A percentile compares a stretch with the other conserved stretches of the same genome.
Evolutionary conservation across 2,888 invertebrate genomes (phyloP).

Genomic region (Tuberolachnus salignus): DNA sequence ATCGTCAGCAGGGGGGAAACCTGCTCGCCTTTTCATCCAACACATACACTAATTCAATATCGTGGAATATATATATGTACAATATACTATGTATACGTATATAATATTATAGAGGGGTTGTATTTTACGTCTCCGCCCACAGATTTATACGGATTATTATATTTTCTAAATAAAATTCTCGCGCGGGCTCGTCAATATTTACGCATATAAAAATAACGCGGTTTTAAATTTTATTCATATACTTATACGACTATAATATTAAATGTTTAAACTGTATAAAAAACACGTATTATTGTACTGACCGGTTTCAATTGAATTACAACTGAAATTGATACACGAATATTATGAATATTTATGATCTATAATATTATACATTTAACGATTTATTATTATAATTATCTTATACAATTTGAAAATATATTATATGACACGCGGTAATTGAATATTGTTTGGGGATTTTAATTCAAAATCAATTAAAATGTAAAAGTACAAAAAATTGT

Average conservation of each 20-base stretch:
- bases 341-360: too few species aligned
- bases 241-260: not conserved
- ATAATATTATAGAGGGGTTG: not conserved
- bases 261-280: too few species aligned
- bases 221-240: not conserved
- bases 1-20: constrained; percentile 17
- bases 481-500: too few species aligned
- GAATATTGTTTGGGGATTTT: too few species aligned
- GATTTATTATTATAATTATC: too few species aligned
- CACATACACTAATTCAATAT: constrained; percentile 45
- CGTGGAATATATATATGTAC: not conserved
- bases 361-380: too few species aligned
- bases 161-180: not conserved
- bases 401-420: too few species aligned
- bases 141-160: constrained; percentile 44
- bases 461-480: too few species aligned
- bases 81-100: not conserved
- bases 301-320: too few species aligned
- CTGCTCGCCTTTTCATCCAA: constrained; percentile 24
- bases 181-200: not conserved
- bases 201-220: not conserved
- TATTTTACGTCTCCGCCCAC: constrained; percentile 31
- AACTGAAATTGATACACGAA: too few species aligned
- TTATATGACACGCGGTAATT: too few species aligned
- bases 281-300: too few species aligned